A percentile compares a stretch with the other conserved stretches of the same genome.
phyloP scores from a whole-genome alignment of 1,140 invertebrate genomes.

The Apolygus lucorum region DNA sequence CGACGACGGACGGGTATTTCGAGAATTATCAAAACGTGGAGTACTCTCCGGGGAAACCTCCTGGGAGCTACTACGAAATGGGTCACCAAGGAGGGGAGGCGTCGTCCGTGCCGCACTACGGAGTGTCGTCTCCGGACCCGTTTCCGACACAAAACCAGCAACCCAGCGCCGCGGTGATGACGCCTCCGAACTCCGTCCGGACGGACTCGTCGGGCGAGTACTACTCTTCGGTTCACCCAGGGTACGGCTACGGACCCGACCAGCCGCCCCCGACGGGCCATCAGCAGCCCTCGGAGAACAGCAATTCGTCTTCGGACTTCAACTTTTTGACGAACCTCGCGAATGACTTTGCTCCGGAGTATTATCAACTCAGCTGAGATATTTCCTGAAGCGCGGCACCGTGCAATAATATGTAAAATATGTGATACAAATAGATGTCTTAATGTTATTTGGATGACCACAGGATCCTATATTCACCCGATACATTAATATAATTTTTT shows the following conservation, averaged over 20 bases:
- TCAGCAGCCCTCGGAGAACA: slow-evolving; percentile 53
- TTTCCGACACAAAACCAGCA: slow-evolving; percentile 35
- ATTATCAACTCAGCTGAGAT: slow-evolving; percentile 68
- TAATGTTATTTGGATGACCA: neutral
- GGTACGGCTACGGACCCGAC: slow-evolving; percentile 44
- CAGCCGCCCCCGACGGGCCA: slow-evolving; percentile 41
- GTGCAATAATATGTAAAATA: slow-evolving; percentile 16
- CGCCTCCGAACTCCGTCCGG: slow-evolving; percentile 48
- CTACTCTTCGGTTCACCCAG: slow-evolving; percentile 59
- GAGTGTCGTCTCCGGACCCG: slow-evolving; percentile 30
- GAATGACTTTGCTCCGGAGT: slow-evolving; percentile 83
- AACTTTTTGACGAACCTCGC: slow-evolving; percentile 84
- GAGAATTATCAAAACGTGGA: slow-evolving; percentile 35
- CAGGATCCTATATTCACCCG: no score
- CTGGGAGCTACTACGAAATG: slow-evolving; percentile 41
- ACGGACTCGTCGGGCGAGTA: slow-evolving; percentile 48
- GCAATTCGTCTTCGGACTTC: slow-evolving; percentile 82
- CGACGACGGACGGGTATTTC: slow-evolving; percentile 30
- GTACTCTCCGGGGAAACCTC: slow-evolving; percentile 18
- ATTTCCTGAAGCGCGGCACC: slow-evolving; percentile 3
- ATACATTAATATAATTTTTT: no score
- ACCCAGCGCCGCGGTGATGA: slow-evolving; percentile 46
- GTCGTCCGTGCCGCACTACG: slow-evolving; percentile 43
- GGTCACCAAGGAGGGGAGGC: slow-evolving; percentile 44
- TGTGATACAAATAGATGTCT: slow-evolving; percentile 4